Evolutionary conservation across 2,113 vertebrate genomes (phyloP).

Genomic region (Vombatus ursinus): DNA sequence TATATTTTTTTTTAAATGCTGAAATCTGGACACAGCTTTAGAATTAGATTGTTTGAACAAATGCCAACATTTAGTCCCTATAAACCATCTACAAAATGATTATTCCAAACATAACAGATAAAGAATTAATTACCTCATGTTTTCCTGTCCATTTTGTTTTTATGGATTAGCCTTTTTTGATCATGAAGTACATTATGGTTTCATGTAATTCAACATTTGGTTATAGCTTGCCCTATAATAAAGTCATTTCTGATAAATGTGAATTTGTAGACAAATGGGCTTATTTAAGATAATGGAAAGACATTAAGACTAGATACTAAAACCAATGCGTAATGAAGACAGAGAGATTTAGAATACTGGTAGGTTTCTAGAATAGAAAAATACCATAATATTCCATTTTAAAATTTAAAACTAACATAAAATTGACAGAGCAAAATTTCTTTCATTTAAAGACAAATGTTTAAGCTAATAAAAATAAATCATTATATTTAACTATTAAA

Average conservation of each 20-base stretch:
- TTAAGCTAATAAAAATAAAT: background rate
- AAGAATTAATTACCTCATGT: background rate
- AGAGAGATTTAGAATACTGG: background rate
- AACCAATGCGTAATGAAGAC: background rate
- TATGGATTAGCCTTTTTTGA: too few relatives aligned
- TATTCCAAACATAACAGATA: background rate
- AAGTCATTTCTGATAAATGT: background rate
- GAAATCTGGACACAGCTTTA: background rate
- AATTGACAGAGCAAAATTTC: background rate
- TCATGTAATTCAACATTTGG: background rate
- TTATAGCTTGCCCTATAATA: background rate
- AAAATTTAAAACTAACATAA: background rate
- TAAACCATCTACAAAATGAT: background rate
- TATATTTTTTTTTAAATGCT: too few relatives aligned
- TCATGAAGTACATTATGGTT: background rate
- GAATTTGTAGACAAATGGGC: background rate
- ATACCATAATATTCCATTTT: background rate
- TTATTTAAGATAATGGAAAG: background rate
- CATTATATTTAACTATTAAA: background rate
- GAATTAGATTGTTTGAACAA: background rate
- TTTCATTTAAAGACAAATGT: background rate
- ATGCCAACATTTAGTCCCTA: background rate
- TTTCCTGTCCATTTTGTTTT: background rate
- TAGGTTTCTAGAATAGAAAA: background rate
- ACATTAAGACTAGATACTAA: background rate